A percentile compares a stretch with the other conserved stretches of the same genome.
These are phyloP conservation scores for Cheilosia impressa DNA, from an alignment of 2,888 invertebrate genomes.

Conservation along the genomic window DNA sequence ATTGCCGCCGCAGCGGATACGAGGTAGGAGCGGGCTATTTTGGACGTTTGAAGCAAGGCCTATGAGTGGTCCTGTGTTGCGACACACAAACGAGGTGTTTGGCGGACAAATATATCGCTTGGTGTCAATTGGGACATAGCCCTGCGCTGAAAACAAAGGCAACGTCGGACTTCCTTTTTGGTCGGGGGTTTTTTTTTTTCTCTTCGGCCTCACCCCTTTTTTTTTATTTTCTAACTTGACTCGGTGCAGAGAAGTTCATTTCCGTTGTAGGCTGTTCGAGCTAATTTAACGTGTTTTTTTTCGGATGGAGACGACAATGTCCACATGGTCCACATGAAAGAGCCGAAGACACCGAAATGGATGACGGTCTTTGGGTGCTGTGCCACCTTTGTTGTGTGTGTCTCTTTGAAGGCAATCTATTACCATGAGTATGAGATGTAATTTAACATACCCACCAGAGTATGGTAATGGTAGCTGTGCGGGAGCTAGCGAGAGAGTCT, in stretches of 20 bases:
- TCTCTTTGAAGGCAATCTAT: constrained; percentile 48
- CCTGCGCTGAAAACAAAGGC: constrained; percentile 65
- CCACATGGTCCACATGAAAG: constrained; percentile 40
- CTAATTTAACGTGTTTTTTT: constrained; percentile 48
- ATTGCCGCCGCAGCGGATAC: constrained; percentile 24
- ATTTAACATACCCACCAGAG: constrained; percentile 48
- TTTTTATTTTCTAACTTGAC: neutral
- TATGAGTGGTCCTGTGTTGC: constrained; percentile 39
- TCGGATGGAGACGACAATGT: constrained; percentile 53
- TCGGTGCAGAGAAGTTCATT: constrained; percentile 47
- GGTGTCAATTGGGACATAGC: constrained; percentile 71
- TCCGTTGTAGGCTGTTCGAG: constrained; percentile 63
- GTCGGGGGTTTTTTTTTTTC: neutral
- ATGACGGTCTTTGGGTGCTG: constrained; percentile 37
- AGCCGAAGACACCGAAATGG: constrained; percentile 20
- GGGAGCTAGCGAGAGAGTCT: constrained; percentile 41
- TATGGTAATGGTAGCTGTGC: constrained; percentile 18
- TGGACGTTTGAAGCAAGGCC: constrained; percentile 55
- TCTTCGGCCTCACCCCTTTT: neutral
- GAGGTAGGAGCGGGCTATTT: neutral
- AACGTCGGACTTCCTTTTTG: constrained; percentile 3
- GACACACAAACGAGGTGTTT: constrained; percentile 71
- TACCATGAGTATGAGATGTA: constrained; percentile 56
- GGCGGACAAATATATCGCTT: constrained; percentile 68
- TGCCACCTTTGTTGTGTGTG: constrained; percentile 51